Evolutionary conservation across 2,888 invertebrate genomes (phyloP).

Genomic region (Cataglyphis rosenhaueri): DNA sequence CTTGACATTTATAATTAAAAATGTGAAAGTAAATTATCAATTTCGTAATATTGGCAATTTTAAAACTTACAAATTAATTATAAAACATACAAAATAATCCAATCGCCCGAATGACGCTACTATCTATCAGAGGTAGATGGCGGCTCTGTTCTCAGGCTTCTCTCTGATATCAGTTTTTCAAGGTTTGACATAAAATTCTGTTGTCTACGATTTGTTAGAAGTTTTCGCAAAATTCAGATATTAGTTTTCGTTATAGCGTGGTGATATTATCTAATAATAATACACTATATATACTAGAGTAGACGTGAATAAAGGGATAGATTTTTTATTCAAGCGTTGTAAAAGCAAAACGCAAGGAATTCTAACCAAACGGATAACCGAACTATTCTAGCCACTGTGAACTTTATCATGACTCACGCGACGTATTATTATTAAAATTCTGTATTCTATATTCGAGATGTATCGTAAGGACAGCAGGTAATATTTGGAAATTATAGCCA

Average conservation of each 20-base stretch:
- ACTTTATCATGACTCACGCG: slow-evolving; percentile 10
- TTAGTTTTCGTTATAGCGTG: background rate
- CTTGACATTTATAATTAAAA: background rate
- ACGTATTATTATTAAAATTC: slow-evolving; percentile 24
- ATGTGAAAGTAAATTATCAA: background rate
- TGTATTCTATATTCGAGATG: background rate
- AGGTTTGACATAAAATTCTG: background rate
- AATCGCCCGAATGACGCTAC: too few relatives aligned
- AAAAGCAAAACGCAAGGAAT: background rate
- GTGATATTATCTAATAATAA: background rate
- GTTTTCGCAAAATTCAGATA: background rate
- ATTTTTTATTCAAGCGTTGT: background rate
- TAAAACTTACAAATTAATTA: background rate
- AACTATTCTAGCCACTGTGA: background rate
- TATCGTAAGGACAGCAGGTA: background rate
- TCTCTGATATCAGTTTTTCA: background rate
- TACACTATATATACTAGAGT: background rate
- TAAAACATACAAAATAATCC: too few relatives aligned
- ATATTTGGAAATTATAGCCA: background rate
- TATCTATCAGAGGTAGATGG: too few relatives aligned
- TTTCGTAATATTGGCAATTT: background rate
- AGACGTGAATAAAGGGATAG: background rate
- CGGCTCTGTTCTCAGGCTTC: too few relatives aligned
- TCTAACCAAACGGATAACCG: background rate
- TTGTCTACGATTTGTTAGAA: background rate